Percentiles rank a stretch among this genome's conserved stretches.
phyloP scores from a whole-genome alignment of 53 echinoderm and acorn worm species.

The Actinopyga echinites region DNA sequence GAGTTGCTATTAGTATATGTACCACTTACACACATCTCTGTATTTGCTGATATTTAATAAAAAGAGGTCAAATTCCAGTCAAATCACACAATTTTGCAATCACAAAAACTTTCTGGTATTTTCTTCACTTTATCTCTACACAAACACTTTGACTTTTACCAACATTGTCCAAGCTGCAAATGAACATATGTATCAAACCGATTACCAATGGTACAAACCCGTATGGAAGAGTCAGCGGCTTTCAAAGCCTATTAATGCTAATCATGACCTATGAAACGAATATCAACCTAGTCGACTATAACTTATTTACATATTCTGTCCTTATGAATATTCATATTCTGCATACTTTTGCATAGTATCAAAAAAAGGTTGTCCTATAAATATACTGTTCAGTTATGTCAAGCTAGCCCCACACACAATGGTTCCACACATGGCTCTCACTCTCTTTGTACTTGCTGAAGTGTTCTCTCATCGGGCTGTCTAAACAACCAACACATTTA shows the following conservation, averaged over 20 bases:
- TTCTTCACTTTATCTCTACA: no score
- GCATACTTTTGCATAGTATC: slow-evolving; percentile 40
- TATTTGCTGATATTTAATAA: no score
- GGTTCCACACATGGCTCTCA: neutral
- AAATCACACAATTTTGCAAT: no score
- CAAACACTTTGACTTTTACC: no score
- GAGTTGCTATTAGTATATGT: no score
- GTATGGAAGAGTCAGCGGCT: neutral
- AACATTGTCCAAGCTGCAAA: no score
- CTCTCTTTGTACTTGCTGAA: neutral
- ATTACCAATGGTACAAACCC: neutral
- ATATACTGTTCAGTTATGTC: slow-evolving; percentile 5
- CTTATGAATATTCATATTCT: slow-evolving; percentile 31
- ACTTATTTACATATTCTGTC: slow-evolving; percentile 24
- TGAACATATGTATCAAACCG: no score
- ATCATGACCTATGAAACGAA: neutral
- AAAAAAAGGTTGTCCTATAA: slow-evolving; percentile 21
- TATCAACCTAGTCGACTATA: neutral
- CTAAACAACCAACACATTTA: no score
- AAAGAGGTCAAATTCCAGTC: no score
- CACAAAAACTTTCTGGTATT: no score
- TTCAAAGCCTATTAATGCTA: neutral
- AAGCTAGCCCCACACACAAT: no score
- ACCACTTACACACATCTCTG: no score
- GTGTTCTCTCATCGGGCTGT: neutral